A percentile compares a stretch with the other conserved stretches of the same genome.
These are phyloP conservation scores for Trichechus manatus DNA, from an alignment of 2,113 vertebrate species.

Conservation along the genomic window DNA sequence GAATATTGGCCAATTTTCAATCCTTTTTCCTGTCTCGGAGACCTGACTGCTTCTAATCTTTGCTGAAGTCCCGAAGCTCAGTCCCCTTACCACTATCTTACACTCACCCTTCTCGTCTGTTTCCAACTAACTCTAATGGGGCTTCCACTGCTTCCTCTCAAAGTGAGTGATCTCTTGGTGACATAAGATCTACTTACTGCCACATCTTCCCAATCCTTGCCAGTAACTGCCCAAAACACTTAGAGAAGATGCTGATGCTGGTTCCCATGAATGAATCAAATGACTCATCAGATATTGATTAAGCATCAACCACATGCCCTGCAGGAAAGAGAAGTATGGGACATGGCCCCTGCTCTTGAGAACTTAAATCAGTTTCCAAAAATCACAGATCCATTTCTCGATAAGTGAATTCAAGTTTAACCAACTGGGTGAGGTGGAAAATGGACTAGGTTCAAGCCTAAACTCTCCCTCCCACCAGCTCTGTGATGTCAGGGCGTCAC, in stretches of 20 bases:
- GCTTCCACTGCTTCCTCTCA: not conserved
- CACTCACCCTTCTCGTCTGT: not conserved
- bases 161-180: not conserved
- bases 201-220: not conserved
- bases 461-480: not conserved
- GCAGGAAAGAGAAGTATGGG: not conserved
- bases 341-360: not conserved
- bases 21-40: not conserved
- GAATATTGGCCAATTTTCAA: not conserved
- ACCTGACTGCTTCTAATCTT: not conserved
- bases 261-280: not conserved
- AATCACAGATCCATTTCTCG: not conserved
- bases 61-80: not conserved
- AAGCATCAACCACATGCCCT: not conserved
- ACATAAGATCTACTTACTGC: not conserved
- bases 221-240: not conserved
- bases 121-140: not conserved
- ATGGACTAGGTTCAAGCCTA: not conserved
- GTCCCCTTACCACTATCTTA: not conserved
- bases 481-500: not conserved
- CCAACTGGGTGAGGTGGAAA: not conserved
- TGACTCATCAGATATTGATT: not conserved
- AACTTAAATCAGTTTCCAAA: slow-evolving; percentile 10
- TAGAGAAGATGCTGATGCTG: not conserved
- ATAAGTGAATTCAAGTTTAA: not conserved